Evolutionary conservation across 2,888 invertebrate genomes (phyloP).

Genomic region (Nineta flava): DNA sequence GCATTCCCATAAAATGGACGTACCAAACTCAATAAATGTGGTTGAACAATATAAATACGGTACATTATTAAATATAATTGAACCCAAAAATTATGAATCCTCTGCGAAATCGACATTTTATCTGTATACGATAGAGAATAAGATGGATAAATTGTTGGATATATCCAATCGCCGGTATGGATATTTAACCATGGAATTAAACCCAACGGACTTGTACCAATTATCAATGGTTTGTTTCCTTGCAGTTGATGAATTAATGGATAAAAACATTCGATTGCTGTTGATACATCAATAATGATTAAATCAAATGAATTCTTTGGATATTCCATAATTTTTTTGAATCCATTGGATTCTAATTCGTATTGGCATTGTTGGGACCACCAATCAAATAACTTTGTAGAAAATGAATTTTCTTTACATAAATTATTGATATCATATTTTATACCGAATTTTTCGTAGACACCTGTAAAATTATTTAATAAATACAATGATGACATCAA

Average conservation of each 20-base stretch:
- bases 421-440: too few species aligned
- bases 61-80: background rate
- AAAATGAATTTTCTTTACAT: background rate
- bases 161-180: background rate
- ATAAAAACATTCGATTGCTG: background rate
- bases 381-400: slow-evolving; percentile 1
- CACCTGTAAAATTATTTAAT: background rate
- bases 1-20: background rate
- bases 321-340: slow-evolving; percentile 1
- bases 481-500: too few species aligned
- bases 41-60: background rate
- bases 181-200: background rate
- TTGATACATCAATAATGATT: slow-evolving; percentile 5
- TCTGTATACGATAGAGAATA: background rate
- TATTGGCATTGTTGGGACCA: background rate
- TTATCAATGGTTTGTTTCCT: background rate
- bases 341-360: background rate
- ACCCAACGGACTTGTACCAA: slow-evolving; percentile 1
- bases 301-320: slow-evolving; percentile 5
- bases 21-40: too few species aligned
- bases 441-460: background rate
- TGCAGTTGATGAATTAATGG: slow-evolving; percentile 2
- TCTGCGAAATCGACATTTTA: slow-evolving; percentile 2
- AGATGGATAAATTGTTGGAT: slow-evolving; percentile 1
- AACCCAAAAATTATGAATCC: slow-evolving; percentile 2